Percentiles rank a stretch among this genome's conserved stretches.
These are phyloP conservation scores for Adrianichthys oophorus DNA, from an alignment of 2,797 vertebrate species.

Conservation along the genomic window DNA sequence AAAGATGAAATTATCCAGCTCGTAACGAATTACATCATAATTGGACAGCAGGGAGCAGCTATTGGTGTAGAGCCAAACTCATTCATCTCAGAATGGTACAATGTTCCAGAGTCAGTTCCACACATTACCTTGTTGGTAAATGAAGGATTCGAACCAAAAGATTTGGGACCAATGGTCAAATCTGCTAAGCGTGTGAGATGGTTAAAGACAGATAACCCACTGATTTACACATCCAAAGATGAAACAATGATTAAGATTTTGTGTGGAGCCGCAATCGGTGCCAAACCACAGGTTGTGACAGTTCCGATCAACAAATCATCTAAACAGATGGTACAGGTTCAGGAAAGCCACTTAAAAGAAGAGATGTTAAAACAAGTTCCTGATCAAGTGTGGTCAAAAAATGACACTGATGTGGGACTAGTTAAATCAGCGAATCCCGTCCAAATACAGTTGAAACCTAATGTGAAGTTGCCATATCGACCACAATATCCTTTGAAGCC, in stretches of 20 bases:
- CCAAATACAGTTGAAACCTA: neutral
- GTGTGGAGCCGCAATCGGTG: neutral
- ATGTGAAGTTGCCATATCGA: neutral
- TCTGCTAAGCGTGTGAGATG: neutral
- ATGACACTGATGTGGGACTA: neutral
- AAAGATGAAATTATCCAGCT: no score
- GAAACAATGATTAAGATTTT: neutral
- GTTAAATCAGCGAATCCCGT: neutral
- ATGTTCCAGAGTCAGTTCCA: neutral
- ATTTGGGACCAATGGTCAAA: neutral
- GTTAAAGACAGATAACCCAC: neutral
- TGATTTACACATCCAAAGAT: neutral
- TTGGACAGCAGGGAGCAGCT: neutral
- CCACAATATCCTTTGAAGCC: neutral
- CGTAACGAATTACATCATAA: neutral
- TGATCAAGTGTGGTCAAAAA: neutral
- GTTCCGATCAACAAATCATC: no score
- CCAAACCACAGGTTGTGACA: neutral
- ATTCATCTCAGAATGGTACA: neutral
- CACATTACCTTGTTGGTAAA: slow-evolving; percentile 1
- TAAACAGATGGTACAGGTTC: no score
- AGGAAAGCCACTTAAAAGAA: neutral
- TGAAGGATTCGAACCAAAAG: neutral
- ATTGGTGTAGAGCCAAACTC: neutral
- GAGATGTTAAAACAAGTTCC: neutral